phyloP scores from a whole-genome alignment of 92 coral and sea anemone species.

The Epizoanthus scotinus region DNA sequence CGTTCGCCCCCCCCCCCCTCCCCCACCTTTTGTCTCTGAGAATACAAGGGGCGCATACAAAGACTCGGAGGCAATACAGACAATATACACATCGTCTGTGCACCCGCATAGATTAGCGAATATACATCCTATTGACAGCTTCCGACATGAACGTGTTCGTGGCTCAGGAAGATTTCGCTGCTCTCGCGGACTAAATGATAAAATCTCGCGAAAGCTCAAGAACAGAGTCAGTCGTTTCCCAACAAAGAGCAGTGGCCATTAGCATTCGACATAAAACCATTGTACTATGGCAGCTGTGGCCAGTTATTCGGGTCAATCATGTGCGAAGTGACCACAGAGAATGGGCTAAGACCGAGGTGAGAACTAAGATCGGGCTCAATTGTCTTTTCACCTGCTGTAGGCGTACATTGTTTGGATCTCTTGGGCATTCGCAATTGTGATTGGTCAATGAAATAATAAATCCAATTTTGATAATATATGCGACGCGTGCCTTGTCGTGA shows the following conservation, averaged over 20 bases:
- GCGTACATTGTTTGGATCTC: slow-evolving; percentile 71
- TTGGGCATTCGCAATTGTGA: slow-evolving; percentile 45
- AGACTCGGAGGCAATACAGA: neutral
- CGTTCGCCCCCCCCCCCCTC: slow-evolving; percentile 26
- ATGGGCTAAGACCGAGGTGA: slow-evolving; percentile 52
- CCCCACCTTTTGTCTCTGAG: slow-evolving; percentile 25
- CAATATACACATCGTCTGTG: slow-evolving; percentile 1
- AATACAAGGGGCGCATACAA: neutral
- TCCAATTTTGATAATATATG: slow-evolving; percentile 64
- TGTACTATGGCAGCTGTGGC: slow-evolving; percentile 78
- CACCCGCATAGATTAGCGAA: slow-evolving; percentile 1
- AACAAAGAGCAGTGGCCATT: slow-evolving; percentile 49
- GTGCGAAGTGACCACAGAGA: slow-evolving; percentile 66
- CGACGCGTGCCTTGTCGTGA: slow-evolving; percentile 81
- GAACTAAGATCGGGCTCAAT: slow-evolving; percentile 57
- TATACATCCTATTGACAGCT: slow-evolving; percentile 3
- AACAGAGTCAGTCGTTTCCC: slow-evolving; percentile 17
- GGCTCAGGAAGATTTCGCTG: neutral
- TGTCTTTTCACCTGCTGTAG: slow-evolving; percentile 84
- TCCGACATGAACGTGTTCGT: neutral
- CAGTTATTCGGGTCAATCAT: slow-evolving; percentile 67
- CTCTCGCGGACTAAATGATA: neutral
- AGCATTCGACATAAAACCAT: slow-evolving; percentile 53
- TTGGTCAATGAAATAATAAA: slow-evolving; percentile 71
- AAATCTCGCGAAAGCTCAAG: neutral